A percentile compares a stretch with the other conserved stretches of the same genome.
These are phyloP conservation scores for Agrenia bidenticulata DNA, from an alignment of 2,888 invertebrate genomes.

Conservation along the genomic window DNA sequence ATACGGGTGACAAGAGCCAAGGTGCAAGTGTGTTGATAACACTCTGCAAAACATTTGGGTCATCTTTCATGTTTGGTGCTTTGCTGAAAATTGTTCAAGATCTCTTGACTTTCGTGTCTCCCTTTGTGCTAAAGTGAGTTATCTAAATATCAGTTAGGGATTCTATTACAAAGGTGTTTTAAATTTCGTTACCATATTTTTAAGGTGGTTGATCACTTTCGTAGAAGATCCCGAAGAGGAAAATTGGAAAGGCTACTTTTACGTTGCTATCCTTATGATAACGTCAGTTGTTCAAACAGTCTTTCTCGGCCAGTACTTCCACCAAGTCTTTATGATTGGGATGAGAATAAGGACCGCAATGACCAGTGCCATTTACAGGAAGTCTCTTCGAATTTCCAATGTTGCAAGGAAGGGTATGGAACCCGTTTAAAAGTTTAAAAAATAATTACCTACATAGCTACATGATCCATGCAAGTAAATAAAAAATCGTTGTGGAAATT, in stretches of 20 bases:
- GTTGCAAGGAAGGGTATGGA: constrained; percentile 40
- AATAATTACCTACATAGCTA: not conserved
- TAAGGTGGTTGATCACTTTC: constrained; percentile 55
- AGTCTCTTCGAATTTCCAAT: constrained; percentile 55
- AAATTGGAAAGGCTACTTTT: constrained; percentile 65
- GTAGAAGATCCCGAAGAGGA: constrained; percentile 54
- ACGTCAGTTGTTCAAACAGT: constrained; percentile 61
- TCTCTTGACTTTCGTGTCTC: constrained; percentile 83
- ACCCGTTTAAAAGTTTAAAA: not conserved
- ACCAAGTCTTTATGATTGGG: constrained; percentile 61
- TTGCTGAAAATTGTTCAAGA: constrained; percentile 81
- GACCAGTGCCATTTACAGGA: constrained; percentile 62
- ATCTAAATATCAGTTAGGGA: not conserved
- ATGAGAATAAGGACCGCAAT: constrained; percentile 62
- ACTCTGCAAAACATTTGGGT: constrained; percentile 81
- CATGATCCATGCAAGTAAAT: no score
- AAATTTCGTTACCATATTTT: constrained; percentile 1
- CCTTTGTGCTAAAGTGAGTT: constrained; percentile 78
- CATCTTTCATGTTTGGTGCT: constrained; percentile 82
- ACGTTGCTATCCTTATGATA: constrained; percentile 61
- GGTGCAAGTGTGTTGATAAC: constrained; percentile 74
- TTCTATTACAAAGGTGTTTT: not conserved
- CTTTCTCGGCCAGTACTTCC: constrained; percentile 62
- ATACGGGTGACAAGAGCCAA: not conserved
- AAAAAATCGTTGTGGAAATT: not conserved